Conservation (phyloP, 2,797 vertebrate genomes). For the Lutjanus campechanus region DNA sequence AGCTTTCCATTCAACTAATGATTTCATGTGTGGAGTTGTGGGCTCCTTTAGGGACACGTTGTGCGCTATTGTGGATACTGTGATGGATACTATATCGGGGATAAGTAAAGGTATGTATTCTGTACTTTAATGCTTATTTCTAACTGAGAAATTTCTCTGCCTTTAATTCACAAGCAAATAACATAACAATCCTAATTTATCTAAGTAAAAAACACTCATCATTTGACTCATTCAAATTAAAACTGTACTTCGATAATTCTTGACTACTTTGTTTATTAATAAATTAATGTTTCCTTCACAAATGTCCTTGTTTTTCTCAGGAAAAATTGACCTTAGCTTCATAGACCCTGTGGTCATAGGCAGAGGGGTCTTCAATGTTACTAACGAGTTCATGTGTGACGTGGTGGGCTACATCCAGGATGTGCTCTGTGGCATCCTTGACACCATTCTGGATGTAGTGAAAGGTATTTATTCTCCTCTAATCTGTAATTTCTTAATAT, state of each 20-base stretch:
- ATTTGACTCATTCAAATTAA: background rate
- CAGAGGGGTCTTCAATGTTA: slow-evolving; percentile 60
- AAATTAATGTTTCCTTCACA: background rate
- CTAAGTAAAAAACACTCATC: background rate
- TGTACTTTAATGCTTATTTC: background rate
- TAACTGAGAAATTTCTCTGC: background rate
- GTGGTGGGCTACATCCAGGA: slow-evolving; percentile 62
- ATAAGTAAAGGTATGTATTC: slow-evolving; percentile 67
- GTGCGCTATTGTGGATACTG: slow-evolving; percentile 57
- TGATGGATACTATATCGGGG: slow-evolving; percentile 40
- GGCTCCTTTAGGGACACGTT: slow-evolving; percentile 55
- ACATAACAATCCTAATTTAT: background rate
- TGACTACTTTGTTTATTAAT: background rate
- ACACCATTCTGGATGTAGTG: slow-evolving; percentile 67
- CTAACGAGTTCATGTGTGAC: slow-evolving; percentile 64
- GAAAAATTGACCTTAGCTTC: slow-evolving; percentile 69
- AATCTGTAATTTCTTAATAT: slow-evolving; percentile 12
- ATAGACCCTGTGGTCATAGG: slow-evolving; percentile 77
- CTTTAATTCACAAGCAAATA: slow-evolving; percentile 7
- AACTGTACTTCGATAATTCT: background rate
- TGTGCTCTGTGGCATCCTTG: slow-evolving; percentile 65
- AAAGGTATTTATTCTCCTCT: slow-evolving; percentile 66
- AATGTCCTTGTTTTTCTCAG: slow-evolving; percentile 49
- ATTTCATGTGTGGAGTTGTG: slow-evolving; percentile 55
- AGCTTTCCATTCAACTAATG: slow-evolving; percentile 75